Evolutionary conservation across 2,888 invertebrate genomes (phyloP).

Genomic region (Hypomecis punctinalis): DNA sequence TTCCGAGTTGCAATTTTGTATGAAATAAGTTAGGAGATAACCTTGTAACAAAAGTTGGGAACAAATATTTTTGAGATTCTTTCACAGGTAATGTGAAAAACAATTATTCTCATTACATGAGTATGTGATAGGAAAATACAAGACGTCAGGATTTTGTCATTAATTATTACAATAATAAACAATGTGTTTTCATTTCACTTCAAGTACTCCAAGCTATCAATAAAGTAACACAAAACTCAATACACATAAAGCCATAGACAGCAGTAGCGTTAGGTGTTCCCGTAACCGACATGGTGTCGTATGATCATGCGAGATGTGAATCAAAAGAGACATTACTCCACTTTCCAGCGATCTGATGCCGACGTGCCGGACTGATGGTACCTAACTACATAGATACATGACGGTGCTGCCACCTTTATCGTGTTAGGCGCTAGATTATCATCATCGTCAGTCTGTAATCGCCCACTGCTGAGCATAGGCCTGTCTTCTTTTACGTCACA

Average conservation of each 20-base stretch:
- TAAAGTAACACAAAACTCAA: conserved; percentile 13
- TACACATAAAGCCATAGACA: conserved; percentile 33
- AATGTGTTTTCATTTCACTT: neutral
- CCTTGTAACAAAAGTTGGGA: too few species aligned
- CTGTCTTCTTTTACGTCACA: too few species aligned
- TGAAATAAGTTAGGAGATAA: too few species aligned
- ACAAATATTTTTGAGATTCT: too few species aligned
- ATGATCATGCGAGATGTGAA: conserved; percentile 40
- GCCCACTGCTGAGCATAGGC: too few species aligned
- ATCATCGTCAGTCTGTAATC: too few species aligned
- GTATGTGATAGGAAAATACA: too few species aligned
- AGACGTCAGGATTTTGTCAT: neutral
- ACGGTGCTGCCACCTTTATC: too few species aligned
- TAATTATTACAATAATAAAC: neutral
- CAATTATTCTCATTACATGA: too few species aligned
- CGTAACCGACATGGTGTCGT: conserved; percentile 39
- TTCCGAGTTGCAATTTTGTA: too few species aligned
- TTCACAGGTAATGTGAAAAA: too few species aligned
- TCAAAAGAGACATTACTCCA: conserved; percentile 44
- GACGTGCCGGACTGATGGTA: conserved; percentile 22
- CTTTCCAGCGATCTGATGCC: conserved; percentile 34
- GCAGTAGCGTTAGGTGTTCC: conserved; percentile 41
- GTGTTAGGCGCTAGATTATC: too few species aligned
- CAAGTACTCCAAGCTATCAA: conserved; percentile 2
- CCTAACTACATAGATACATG: neutral